phyloP scores from a whole-genome alignment of 2,797 vertebrate species.

The Atherinosoma microstoma region DNA sequence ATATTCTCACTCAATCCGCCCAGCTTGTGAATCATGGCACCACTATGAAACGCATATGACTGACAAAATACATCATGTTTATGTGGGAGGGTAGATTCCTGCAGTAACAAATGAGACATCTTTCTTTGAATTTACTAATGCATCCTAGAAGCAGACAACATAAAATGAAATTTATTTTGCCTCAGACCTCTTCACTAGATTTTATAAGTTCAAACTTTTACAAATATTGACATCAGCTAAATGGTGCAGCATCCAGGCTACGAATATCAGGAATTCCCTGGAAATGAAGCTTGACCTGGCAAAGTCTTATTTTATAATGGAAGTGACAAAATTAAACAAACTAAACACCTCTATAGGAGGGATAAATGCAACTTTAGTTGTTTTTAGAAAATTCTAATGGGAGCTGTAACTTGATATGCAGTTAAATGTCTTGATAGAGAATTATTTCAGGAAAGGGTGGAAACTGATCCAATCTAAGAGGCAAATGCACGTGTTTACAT shows the following conservation, averaged over 20 bases:
- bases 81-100: neutral
- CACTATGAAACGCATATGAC: neutral
- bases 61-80: neutral
- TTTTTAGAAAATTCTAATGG: neutral
- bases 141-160: neutral
- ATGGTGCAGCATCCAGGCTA: neutral
- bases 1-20: neutral
- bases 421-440: slow-evolving; percentile 48
- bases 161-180: neutral
- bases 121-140: neutral
- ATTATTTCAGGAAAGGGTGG: slow-evolving; percentile 69
- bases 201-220: slow-evolving; percentile 5
- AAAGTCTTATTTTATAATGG: slow-evolving; percentile 19
- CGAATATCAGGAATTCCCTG: slow-evolving; percentile 15
- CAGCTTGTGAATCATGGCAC: neutral
- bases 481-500: slow-evolving; percentile 67
- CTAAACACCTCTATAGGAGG: neutral
- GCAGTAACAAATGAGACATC: neutral
- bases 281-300: neutral
- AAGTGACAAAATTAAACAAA: neutral
- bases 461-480: slow-evolving; percentile 57
- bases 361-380: neutral
- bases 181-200: neutral
- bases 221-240: slow-evolving; percentile 30
- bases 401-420: slow-evolving; percentile 31